Evolutionary conservation across 1,140 invertebrate species (phyloP), one percentile per base, ranked within the genome.

Genomic region (Cyclina sinensis): DNA sequence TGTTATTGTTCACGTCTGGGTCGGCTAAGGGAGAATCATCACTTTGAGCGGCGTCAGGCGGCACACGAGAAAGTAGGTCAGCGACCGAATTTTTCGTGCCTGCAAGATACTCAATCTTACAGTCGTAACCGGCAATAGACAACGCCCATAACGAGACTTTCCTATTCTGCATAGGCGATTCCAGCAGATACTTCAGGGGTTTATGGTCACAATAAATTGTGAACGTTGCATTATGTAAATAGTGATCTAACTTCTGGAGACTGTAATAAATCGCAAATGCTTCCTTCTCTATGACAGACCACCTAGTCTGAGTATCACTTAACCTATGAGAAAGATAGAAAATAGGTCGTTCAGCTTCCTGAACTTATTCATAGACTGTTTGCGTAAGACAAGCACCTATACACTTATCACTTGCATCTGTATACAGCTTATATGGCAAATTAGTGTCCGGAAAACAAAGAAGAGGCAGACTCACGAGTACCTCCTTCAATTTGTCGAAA

Each of bases 211-310:
- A 92, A 35, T 84, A 78, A 2, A 95, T 88, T 3, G 37, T 68
- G 51, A 93, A 94, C 2, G 83, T 27, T 11, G 80, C 59, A 24
- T 92, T 89, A 76, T 92, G 91, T 3, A 94, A 51, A 89, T 91
- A 94, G 37, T 89, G 65, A 32, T 92, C 70, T 27, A 93, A 86
- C 70, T 94, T 92, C 27, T 93, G 87, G 0, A 94, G 48, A 0
- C 90, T 90, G 80, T 86, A 92, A 48, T 94, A 48, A 0, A 94
- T 92, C 3, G 89, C 91, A 59, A 57, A 92, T 0, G 80, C 74
- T 86, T 94, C 91, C 48, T 91, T 91, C 54, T 93, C 92, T 0
- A 92, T 90, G 0, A 85, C 90, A 0, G 91, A 48, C 85, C 90
- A 92, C 14, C 57, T 32, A 0, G 18, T 51, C 73, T 94, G 90